These are phyloP conservation scores for Nomada ferruginata DNA, from an alignment of 2,888 invertebrate species.

Conservation along the genomic window DNA sequence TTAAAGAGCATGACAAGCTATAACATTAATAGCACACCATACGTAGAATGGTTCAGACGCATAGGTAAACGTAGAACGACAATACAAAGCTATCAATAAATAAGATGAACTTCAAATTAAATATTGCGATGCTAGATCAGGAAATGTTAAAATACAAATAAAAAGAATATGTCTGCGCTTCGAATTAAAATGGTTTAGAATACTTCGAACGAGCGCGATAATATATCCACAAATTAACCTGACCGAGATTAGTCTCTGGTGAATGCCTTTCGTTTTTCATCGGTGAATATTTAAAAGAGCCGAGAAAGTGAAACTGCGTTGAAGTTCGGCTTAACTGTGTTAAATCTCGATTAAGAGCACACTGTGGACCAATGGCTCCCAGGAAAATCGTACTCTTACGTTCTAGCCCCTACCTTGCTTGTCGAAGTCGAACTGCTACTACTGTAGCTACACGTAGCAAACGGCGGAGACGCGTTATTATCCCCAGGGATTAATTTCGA, in stretches of 20 bases:
- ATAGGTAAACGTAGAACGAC: neutral
- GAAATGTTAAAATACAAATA: neutral
- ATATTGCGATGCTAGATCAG: neutral
- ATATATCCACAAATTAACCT: no score
- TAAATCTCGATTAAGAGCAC: constrained; percentile 22
- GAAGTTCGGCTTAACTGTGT: neutral
- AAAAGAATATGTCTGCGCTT: neutral
- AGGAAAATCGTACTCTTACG: constrained; percentile 4
- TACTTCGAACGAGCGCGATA: neutral
- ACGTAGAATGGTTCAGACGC: neutral
- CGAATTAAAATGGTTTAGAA: neutral
- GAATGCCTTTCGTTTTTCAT: neutral
- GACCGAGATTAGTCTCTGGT: neutral
- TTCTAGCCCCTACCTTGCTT: neutral
- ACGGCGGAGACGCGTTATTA: constrained; percentile 69
- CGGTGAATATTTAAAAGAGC: constrained; percentile 19
- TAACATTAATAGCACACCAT: neutral
- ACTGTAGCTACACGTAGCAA: constrained; percentile 45
- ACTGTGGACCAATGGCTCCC: neutral
- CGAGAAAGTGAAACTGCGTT: neutral
- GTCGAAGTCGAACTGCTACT: constrained; percentile 39
- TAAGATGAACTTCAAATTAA: neutral
- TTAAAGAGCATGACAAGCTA: neutral
- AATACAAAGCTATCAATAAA: neutral
- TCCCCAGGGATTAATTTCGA: constrained; percentile 74